Evolutionary conservation across 1,140 invertebrate species (phyloP).

Genomic region (Asobara japonica): DNA sequence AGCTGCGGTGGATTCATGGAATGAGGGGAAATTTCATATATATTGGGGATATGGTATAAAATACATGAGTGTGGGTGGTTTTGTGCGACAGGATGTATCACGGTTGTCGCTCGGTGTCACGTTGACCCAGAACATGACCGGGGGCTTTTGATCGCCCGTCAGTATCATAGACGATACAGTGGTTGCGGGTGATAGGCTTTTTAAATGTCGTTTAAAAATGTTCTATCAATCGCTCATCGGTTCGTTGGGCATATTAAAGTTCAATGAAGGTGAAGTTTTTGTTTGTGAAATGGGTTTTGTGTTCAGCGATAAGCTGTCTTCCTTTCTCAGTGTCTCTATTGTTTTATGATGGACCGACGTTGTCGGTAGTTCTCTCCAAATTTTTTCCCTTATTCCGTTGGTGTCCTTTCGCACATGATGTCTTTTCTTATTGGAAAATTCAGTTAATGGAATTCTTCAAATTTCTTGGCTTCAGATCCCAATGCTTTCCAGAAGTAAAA

Average conservation of each 20-base stretch:
- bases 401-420: not conserved
- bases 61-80: not conserved
- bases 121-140: conserved; percentile 18
- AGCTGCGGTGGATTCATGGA: not conserved
- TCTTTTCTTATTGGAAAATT: conserved; percentile 12
- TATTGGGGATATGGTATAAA: not conserved
- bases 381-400: not conserved
- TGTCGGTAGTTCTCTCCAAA: not conserved
- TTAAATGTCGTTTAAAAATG: conserved; percentile 16
- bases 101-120: conserved; percentile 16
- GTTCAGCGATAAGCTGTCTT: no score
- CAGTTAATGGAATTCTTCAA: conserved; percentile 13
- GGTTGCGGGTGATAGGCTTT: conserved; percentile 4
- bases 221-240: conserved; percentile 11
- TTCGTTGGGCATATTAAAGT: not conserved
- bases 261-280: not conserved
- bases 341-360: not conserved
- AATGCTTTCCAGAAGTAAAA: not conserved
- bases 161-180: conserved; percentile 22
- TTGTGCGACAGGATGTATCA: not conserved
- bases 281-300: not conserved
- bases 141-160: conserved; percentile 29
- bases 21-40: not conserved
- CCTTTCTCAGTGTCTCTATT: not conserved
- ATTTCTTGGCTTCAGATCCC: not conserved